Evolutionary conservation across 92 coral and sea anemone genomes (phyloP).

Genomic region (Virgularia gustaviana): DNA sequence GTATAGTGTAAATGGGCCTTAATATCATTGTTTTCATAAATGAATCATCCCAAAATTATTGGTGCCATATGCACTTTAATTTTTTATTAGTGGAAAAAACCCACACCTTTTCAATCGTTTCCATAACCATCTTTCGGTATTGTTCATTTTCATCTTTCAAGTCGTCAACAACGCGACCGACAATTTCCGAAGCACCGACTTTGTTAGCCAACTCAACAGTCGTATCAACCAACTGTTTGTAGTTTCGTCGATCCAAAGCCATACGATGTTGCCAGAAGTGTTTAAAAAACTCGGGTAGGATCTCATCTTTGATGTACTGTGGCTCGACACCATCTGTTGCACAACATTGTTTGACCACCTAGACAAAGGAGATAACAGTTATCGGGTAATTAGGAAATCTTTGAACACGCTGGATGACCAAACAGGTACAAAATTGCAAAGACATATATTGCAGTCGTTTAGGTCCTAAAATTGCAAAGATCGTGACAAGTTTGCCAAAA

Average conservation of each 20-base stretch:
- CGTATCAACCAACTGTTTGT: slow-evolving; percentile 97
- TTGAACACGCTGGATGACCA: no score
- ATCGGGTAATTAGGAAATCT: no score
- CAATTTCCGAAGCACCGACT: slow-evolving; percentile 96
- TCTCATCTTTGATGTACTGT: slow-evolving; percentile 95
- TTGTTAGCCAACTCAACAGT: slow-evolving; percentile 97
- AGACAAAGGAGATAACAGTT: no score
- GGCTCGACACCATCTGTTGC: slow-evolving; percentile 99
- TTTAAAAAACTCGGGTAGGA: slow-evolving; percentile 96
- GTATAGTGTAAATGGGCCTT: no score
- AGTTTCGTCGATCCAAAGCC: slow-evolving; percentile 96
- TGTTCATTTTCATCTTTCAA: slow-evolving; percentile 99
- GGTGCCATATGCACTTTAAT: no score
- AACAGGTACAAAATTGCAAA: no score
- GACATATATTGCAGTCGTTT: no score
- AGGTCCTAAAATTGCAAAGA: no score
- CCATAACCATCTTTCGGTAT: slow-evolving; percentile 99
- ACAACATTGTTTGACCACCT: slow-evolving; percentile 99
- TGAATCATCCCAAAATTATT: no score
- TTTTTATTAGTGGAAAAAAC: neutral
- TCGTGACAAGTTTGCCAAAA: no score
- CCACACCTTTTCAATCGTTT: slow-evolving; percentile 94
- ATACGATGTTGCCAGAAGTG: slow-evolving; percentile 99
- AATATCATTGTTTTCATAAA: no score
- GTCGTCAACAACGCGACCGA: slow-evolving; percentile 92